Percentiles rank a stretch among this genome's conserved stretches.
Evolutionary conservation across 2,888 invertebrate species (phyloP).

Genomic region (Oxytorus armatus): DNA sequence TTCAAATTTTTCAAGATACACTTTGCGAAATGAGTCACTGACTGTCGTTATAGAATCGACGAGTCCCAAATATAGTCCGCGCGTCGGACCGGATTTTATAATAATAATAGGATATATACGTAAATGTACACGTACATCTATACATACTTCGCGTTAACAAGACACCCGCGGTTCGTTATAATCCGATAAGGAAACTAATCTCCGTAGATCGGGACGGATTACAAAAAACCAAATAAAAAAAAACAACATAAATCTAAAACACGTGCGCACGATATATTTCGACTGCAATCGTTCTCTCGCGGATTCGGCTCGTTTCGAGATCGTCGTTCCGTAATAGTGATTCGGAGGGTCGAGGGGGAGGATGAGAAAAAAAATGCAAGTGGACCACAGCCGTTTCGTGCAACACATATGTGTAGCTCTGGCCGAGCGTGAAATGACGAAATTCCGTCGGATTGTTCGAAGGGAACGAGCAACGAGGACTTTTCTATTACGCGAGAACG

Average conservation of each 20-base stretch:
- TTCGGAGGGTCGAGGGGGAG: constrained; percentile 12
- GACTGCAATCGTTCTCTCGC: not conserved
- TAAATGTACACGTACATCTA: too few relatives aligned
- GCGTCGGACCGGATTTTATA: too few relatives aligned
- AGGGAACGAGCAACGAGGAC: constrained; percentile 26
- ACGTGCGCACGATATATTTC: not conserved
- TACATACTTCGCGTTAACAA: too few relatives aligned
- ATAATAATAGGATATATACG: too few relatives aligned
- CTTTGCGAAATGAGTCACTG: constrained; percentile 34
- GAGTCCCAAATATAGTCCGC: constrained; percentile 34
- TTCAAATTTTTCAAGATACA: constrained; percentile 6
- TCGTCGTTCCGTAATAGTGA: constrained; percentile 20
- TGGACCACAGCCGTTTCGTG: constrained; percentile 30
- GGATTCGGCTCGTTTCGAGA: constrained; percentile 29
- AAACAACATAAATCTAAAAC: not conserved
- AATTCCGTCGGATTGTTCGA: constrained; percentile 41
- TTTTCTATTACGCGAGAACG: constrained; percentile 1
- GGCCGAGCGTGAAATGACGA: constrained; percentile 55
- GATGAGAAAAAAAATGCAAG: constrained; percentile 47
- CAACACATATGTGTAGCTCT: constrained; percentile 6
- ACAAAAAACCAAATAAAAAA: too few relatives aligned
- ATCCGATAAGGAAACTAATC: constrained; percentile 47
- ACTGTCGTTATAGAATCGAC: not conserved
- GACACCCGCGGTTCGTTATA: too few relatives aligned
- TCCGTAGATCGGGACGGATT: not conserved